A percentile compares a stretch with the other conserved stretches of the same genome.
These are phyloP conservation scores for Ichneumoninae sp. DNA, from an alignment of 2,888 invertebrate genomes.

Conservation along the genomic window DNA sequence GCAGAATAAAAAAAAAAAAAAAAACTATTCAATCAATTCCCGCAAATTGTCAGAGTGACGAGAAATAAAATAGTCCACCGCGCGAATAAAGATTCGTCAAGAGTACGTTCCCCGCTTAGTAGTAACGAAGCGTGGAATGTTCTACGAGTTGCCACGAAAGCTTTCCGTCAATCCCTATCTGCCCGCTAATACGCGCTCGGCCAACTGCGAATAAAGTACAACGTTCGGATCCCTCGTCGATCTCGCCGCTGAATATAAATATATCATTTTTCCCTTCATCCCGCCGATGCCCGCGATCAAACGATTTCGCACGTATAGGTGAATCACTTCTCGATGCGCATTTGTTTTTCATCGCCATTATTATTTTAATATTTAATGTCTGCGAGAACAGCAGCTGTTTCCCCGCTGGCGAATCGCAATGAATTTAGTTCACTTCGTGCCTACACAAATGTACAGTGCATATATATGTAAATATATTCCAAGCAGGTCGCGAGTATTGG, in stretches of 20 bases:
- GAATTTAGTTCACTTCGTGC: conserved; percentile 12
- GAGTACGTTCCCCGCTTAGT: background rate
- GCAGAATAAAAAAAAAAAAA: background rate
- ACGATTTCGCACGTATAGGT: background rate
- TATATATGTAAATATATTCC: conserved; percentile 5
- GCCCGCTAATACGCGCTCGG: background rate
- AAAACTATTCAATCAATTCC: conserved; percentile 28
- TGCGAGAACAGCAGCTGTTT: conserved; percentile 45
- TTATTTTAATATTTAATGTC: conserved; percentile 29
- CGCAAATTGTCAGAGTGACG: conserved; percentile 33
- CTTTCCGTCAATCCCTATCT: conserved; percentile 34
- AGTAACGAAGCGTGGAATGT: conserved; percentile 41
- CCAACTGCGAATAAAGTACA: conserved; percentile 29
- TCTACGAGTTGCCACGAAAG: conserved; percentile 27
- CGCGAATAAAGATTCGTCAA: conserved; percentile 1
- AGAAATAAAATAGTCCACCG: conserved; percentile 27
- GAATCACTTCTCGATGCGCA: conserved; percentile 21
- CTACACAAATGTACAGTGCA: background rate
- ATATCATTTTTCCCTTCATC: conserved; percentile 2
- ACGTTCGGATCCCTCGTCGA: conserved; percentile 45
- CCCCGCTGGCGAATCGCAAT: background rate
- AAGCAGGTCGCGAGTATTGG: background rate
- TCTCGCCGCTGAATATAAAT: conserved; percentile 25
- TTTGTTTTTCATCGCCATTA: background rate
- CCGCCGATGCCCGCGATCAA: conserved; percentile 21